Percentiles rank a stretch among this genome's conserved stretches.
phyloP scores from a whole-genome alignment of 2,113 vertebrate species.

The Cavia porcellus region DNA sequence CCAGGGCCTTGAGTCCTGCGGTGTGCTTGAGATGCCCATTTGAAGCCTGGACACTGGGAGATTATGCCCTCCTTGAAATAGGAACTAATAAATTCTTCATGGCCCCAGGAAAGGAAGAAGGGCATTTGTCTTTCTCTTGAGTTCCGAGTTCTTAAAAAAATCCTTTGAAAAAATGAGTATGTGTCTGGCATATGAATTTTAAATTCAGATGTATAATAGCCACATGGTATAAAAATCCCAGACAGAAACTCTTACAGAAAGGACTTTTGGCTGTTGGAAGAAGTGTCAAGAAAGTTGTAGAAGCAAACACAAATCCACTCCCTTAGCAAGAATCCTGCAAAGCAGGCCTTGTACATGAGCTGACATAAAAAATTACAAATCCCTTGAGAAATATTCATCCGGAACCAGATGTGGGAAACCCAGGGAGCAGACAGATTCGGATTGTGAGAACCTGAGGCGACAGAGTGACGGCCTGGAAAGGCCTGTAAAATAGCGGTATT shows the following conservation, averaged over 20 bases:
- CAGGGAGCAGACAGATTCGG: neutral
- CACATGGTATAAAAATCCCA: constrained; percentile 33
- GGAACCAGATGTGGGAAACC: neutral
- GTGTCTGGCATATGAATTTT: neutral
- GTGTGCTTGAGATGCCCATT: neutral
- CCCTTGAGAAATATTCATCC: neutral
- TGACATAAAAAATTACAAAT: neutral
- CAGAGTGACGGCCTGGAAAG: neutral
- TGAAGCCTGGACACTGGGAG: neutral
- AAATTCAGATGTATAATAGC: constrained; percentile 28
- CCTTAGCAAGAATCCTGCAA: neutral
- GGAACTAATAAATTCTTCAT: neutral
- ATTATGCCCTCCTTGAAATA: neutral
- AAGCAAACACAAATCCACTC: neutral
- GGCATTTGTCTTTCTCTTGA: constrained; percentile 6
- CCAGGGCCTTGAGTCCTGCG: neutral
- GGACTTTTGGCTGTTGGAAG: neutral
- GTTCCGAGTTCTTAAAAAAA: constrained; percentile 5
- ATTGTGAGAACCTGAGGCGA: neutral
- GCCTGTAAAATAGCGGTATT: neutral
- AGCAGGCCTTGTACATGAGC: neutral
- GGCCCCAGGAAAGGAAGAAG: neutral
- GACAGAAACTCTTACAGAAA: constrained; percentile 29
- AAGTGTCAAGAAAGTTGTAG: neutral
- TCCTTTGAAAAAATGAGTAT: constrained; percentile 7